Conservation (phyloP, 2,888 invertebrate genomes). For the Eulithis prunata region DNA sequence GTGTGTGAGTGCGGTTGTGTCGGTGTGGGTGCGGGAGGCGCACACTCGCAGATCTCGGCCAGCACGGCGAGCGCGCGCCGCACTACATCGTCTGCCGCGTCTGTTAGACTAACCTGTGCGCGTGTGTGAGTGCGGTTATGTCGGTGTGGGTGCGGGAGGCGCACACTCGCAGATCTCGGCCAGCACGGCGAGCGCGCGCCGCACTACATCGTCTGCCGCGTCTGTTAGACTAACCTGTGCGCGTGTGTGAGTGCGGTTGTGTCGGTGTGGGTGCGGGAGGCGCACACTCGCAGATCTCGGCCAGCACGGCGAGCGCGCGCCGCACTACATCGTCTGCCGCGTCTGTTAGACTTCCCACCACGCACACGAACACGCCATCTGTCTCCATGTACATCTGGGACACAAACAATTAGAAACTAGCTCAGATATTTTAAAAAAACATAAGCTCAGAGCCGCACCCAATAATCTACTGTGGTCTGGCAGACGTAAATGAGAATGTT, state of each 20-base stretch:
- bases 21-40: too few relatives aligned
- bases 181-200: conserved; percentile 95
- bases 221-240: neutral
- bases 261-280: conserved; percentile 29
- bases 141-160: conserved; percentile 28
- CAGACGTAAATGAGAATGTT: too few relatives aligned
- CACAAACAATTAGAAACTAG: neutral
- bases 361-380: conserved; percentile 89
- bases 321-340: conserved; percentile 97
- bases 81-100: too few relatives aligned
- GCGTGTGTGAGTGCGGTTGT: neutral
- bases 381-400: conserved; percentile 89
- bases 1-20: too few relatives aligned
- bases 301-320: conserved; percentile 95
- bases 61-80: too few relatives aligned
- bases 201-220: conserved; percentile 95
- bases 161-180: conserved; percentile 88
- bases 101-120: neutral
- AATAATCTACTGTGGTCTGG: too few relatives aligned
- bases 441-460: too few relatives aligned
- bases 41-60: too few relatives aligned
- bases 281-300: conserved; percentile 86
- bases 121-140: too few relatives aligned
- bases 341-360: conserved; percentile 94
- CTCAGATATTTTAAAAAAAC: too few relatives aligned